A percentile compares a stretch with the other conserved stretches of the same genome.
Evolutionary conservation across 2,113 vertebrate species (phyloP).

Genomic region (Phyllopteryx taeniolatus): DNA sequence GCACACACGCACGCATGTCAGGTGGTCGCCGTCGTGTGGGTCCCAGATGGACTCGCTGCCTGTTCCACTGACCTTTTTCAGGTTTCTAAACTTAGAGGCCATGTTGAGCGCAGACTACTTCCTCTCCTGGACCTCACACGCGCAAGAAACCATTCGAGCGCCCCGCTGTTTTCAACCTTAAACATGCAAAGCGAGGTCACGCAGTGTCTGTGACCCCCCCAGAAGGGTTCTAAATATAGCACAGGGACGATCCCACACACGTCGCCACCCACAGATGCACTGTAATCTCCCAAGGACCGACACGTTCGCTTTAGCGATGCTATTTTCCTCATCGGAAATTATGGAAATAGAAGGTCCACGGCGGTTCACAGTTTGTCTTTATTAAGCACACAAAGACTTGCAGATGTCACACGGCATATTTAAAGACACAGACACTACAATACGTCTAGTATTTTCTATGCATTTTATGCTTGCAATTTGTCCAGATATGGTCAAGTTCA

Average conservation of each 20-base stretch:
- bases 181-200: constrained; percentile 13
- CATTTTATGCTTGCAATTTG: not conserved
- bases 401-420: too few relatives aligned
- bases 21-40: constrained; percentile 52
- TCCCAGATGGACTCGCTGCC: constrained; percentile 33
- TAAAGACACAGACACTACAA: not conserved
- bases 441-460: not conserved
- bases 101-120: not conserved
- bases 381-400: not conserved
- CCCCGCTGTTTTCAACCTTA: not conserved
- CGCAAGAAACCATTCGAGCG: not conserved
- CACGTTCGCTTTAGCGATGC: not conserved
- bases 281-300: not conserved
- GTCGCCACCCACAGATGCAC: constrained; percentile 1
- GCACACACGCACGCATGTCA: constrained; percentile 40
- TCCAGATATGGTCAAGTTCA: too few relatives aligned
- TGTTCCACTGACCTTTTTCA: constrained; percentile 33
- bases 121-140: constrained; percentile 20
- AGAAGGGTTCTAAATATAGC: constrained; percentile 41
- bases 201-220: constrained; percentile 13
- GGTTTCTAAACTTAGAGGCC: constrained; percentile 49
- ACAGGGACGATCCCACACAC: constrained; percentile 33
- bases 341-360: not conserved
- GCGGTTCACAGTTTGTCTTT: not conserved
- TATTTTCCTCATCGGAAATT: not conserved